Conservation (phyloP, 2,797 vertebrate species). For the Gymnoscopelus microlampas region DNA sequence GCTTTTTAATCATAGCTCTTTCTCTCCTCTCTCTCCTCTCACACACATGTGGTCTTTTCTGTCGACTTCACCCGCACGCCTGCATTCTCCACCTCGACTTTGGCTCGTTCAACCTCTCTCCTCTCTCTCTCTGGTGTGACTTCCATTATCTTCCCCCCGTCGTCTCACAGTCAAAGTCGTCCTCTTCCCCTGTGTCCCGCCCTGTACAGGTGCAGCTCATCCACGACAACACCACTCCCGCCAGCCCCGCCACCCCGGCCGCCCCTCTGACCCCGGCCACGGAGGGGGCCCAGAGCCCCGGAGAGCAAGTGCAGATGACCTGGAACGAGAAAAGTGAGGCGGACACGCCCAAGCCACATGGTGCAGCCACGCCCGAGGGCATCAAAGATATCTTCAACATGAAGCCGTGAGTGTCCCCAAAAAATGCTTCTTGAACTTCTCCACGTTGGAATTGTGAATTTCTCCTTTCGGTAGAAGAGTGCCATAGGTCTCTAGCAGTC, state of each 20-base stretch:
- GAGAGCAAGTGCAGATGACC: constrained; percentile 95
- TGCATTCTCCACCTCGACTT: constrained; percentile 58
- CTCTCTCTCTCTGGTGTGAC: constrained; percentile 9
- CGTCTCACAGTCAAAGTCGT: constrained; percentile 79
- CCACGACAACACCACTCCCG: constrained; percentile 90
- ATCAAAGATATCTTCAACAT: constrained; percentile 99
- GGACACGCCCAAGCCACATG: constrained; percentile 86
- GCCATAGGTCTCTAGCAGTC: too few species aligned
- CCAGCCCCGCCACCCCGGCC: constrained; percentile 89
- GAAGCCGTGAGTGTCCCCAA: constrained; percentile 90
- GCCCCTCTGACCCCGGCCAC: constrained; percentile 85
- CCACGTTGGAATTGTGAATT: constrained; percentile 26
- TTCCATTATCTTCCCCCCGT: constrained; percentile 61
- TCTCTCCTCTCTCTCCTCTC: constrained; percentile 54
- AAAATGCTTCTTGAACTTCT: constrained; percentile 35
- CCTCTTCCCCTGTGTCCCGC: constrained; percentile 79
- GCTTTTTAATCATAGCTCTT: constrained; percentile 40
- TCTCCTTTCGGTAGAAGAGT: too few species aligned
- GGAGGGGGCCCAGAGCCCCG: constrained; percentile 84
- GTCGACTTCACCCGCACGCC: constrained; percentile 63
- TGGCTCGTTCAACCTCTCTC: constrained; percentile 47
- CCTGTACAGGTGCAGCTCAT: constrained; percentile 93
- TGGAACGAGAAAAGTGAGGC: constrained; percentile 96
- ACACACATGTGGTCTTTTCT: constrained; percentile 67
- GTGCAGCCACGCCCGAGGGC: constrained; percentile 88